Base-by-base conservation (phyloP, 2,113 vertebrate species). In the Corythornis vintsioides region DNA sequence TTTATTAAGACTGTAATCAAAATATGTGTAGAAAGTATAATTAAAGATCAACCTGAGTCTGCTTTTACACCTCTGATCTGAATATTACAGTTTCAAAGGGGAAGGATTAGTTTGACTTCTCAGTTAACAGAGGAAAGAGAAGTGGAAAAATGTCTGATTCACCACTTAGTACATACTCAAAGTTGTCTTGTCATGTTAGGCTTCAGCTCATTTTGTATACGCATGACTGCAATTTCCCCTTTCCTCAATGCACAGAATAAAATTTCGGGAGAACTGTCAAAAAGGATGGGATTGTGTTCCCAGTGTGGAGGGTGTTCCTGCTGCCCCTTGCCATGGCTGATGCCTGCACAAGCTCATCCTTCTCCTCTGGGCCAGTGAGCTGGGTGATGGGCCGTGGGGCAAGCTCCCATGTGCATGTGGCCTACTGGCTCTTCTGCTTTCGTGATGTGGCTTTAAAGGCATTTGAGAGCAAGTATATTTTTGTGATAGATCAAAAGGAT, bases 351-450 rank as follows among this genome's bases (percentile, higher is more conserved):
- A 4, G 4, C 5, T n/a, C 48, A 0, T 42, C 35, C 14, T 40
- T 6, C 25, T 67, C 31, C 47, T 80, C 22, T 45, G 1, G 3
- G 24, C 43, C 2, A 0, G 15, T 1, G 3, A 45, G 52, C 43
- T 0, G 0, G 26, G 5, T 1, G 5, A 5, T 26, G 11, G 53
- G 47, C 33, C 56, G 22, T 47, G 42, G 65, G 21, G 56, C 9
- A 18, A n/a, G 45, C 55, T 76, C 31, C 38, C 0, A 0, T 0
- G 2, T 47, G 35, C 2, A 2, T 15, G 22, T 0, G 0, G 59
- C 40, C 13, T 59, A 40, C 76, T 86, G 63, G 9, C 50, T 83
- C 2, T 18, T 42, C 56, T 63, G 50, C 48, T 29, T 29, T n/a
- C 19, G 17, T 61, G 35, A 35, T 65, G 7, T 40, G 24, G 16